phyloP scores from a whole-genome alignment of 2,113 vertebrate species.

The Alouatta palliata region DNA sequence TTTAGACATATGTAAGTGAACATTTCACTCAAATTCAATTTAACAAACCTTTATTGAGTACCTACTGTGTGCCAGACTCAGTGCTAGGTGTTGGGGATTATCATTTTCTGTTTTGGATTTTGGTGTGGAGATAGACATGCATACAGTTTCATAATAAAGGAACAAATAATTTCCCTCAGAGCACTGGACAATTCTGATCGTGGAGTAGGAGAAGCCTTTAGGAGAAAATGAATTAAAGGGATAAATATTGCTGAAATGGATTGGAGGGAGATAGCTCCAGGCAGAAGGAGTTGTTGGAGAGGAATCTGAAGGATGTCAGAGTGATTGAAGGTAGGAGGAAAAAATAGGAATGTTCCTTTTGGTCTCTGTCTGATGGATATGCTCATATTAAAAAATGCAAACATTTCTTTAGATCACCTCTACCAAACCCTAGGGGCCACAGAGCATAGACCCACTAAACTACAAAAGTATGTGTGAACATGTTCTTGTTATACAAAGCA shows the following conservation, averaged over 20 bases:
- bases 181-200: not conserved
- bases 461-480: not conserved
- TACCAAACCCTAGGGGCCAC: not conserved
- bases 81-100: not conserved
- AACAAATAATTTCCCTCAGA: not conserved
- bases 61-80: not conserved
- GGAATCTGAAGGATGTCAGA: not conserved
- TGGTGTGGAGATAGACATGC: not conserved
- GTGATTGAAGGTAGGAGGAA: not conserved
- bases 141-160: not conserved
- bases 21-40: not conserved
- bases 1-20: not conserved
- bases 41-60: not conserved
- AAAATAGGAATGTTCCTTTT: not conserved
- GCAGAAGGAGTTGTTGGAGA: not conserved
- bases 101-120: constrained; percentile 31
- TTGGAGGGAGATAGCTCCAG: not conserved
- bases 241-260: not conserved
- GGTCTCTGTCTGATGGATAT: not conserved
- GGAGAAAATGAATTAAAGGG: constrained; percentile 2
- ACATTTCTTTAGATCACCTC: not conserved
- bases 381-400: not conserved
- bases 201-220: not conserved
- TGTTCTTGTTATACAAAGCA: not conserved
- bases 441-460: not conserved